Base-by-base conservation (phyloP, 2,113 vertebrate species). In the Plestiodon gilberti region DNA sequence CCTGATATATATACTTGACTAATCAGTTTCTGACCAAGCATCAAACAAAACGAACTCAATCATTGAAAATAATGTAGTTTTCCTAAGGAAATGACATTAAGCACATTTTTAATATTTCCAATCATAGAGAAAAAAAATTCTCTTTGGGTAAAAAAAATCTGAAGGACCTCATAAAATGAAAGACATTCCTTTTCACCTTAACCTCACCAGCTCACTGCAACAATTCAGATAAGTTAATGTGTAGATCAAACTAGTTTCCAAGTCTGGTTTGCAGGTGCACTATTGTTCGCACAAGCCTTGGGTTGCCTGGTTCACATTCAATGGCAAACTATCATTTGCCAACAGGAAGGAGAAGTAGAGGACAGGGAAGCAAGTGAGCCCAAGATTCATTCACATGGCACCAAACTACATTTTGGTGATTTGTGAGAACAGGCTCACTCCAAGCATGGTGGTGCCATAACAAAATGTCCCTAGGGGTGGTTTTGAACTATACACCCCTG, bases 171-270 rank as follows among this genome's bases (percentile, higher is more conserved):
- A 91, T 78, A 91, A 93, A 94, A 94, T 79, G 8, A 65, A 82
- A 33, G 52, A 82, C 88, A 87, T 81, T 92, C 73, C 65, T 87
- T 67, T 88, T 62, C 9, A 48, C 43, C 30, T 48, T 18, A 67
- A 10, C 30, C 65, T 81, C 62, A 81, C 28, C 15, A 55, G 55
- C 30, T 48, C 43, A 77, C 17, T 48, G n/a, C 14, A 40, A 73
- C 89, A 92, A 93, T 92, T 92, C 67, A 87, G 83, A 83, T 90
- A 87, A 91, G 85, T 91, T 85, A 90, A 76, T 88, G 84, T 80
- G 17, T 57, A 2, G 2, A 82, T 91, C 84, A 82, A 84, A 75
- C 82, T 83, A 65, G 67, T 89, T 94, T 61, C 81, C 40, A 84
- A 78, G 85, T 88, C 85, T 77, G 69, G 87, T 52, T 76, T 57